Conservation (phyloP, 2,888 invertebrate species). For the Microctonus brassicae region DNA sequence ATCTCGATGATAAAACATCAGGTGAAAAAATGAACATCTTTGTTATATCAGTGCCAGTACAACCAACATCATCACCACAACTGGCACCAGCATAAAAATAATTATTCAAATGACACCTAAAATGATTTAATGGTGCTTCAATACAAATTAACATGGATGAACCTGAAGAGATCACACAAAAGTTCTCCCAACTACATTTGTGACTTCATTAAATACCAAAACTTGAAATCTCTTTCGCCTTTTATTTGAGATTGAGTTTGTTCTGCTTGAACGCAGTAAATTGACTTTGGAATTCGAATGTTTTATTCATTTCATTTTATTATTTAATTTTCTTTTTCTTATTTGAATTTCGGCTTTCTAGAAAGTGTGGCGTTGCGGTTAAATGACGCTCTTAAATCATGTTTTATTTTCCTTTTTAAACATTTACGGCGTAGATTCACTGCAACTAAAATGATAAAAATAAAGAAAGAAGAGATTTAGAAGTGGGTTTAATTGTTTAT, state of each 20-base stretch:
- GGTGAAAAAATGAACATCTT: conserved; percentile 69
- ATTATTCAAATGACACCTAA: neutral
- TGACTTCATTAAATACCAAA: neutral
- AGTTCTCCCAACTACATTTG: neutral
- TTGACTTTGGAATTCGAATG: neutral
- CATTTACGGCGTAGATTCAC: neutral
- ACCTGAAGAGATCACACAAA: neutral
- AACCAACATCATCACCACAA: conserved; percentile 58
- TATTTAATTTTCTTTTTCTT: neutral
- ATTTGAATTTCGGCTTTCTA: neutral
- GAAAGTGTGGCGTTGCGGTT: neutral
- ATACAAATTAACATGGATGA: conserved; percentile 3
- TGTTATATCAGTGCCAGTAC: conserved; percentile 70
- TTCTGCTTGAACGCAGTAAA: neutral
- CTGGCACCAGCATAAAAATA: conserved; percentile 46
- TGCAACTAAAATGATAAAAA: neutral
- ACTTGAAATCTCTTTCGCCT: neutral
- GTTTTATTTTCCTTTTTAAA: neutral
- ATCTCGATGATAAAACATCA: conserved; percentile 66
- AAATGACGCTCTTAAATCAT: neutral
- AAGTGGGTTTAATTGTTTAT: neutral
- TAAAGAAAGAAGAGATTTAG: neutral
- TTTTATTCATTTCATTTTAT: neutral
- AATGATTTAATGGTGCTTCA: neutral
- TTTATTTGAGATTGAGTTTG: neutral